Base-by-base conservation (phyloP, 2,113 vertebrate genomes). In the Campylomormyrus tamandua region DNA sequence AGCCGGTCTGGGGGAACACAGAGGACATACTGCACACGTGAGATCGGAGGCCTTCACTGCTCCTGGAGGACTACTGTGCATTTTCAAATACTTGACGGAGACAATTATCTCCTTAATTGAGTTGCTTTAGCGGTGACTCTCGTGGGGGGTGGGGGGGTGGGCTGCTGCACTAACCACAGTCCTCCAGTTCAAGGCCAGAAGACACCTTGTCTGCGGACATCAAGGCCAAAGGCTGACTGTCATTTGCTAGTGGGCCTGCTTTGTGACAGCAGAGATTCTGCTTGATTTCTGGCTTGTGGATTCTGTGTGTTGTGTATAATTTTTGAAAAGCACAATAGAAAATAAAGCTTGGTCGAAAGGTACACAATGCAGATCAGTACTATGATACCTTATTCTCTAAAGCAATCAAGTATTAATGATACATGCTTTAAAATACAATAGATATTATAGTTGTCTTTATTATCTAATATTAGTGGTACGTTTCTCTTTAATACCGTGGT, bases 401-500 rank as follows among this genome's bases (percentile, higher is more conserved):
- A 80, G 5, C 31, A 19, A 19, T 80, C 1, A 35, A 80, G 1
- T 80, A 42, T 42, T 19, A 42, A 35, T 80, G 31, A 80, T 2
- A 19, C 17, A 5, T 39, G 74, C 70, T 35, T 42, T 80, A 39
- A 80, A 80, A 80, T 80, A 80, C 74, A 80, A 19, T 70, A 70
- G 62, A 31, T 31, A 31, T 31, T 31, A 70, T 70, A 31, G 62
- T 70, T 31, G 10, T 70, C 10, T 52, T 86, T 86, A 52, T 50
- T 50, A 31, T 50, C 17, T 35, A 87, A 87, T 8, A 35, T 19
- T 39, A 86, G 1, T 4, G 11, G 13, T 31, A 21, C 3, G 10
- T 50, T 27, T 49, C 31, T n/a, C 45, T 86, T 24, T n/a, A 96
- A 91, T 95, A 97, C 98, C 93, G 98, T 99, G 90, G 98, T 99